Evolutionary conservation across 1,140 invertebrate genomes (phyloP).

Genomic region (Oedothorax gibbosus): DNA sequence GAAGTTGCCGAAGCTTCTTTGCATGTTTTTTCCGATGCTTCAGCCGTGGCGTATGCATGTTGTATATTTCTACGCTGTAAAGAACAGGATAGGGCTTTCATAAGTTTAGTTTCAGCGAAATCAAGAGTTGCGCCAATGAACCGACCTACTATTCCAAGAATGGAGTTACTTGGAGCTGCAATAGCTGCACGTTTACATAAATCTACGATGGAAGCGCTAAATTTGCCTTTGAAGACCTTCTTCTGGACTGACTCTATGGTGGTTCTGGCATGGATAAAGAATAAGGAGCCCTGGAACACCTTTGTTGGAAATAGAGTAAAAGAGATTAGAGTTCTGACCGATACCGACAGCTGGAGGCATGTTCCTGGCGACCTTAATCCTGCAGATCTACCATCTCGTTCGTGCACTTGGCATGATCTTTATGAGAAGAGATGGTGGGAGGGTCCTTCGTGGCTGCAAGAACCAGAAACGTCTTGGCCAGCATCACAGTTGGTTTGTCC

Average conservation of each 20-base stretch:
- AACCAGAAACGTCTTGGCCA: background rate
- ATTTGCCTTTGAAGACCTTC: constrained; percentile 7
- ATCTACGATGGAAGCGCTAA: background rate
- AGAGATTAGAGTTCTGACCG: background rate
- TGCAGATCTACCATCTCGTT: background rate
- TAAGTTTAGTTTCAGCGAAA: background rate
- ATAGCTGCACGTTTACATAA: background rate
- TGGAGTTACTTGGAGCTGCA: background rate
- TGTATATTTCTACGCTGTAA: constrained; percentile 26
- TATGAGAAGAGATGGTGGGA: constrained; percentile 10
- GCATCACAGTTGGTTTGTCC: background rate
- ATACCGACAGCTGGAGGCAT: constrained; percentile 5
- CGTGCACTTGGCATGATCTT: constrained; percentile 19
- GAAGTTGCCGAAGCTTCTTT: background rate
- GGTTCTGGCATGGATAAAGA: constrained; percentile 12
- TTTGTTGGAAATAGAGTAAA: constrained; percentile 17
- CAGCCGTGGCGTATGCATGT: background rate
- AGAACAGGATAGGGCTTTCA: background rate
- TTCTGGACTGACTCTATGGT: constrained; percentile 31
- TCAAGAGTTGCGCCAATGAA: constrained; percentile 12
- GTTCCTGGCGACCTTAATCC: constrained; percentile 8
- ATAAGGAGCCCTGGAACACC: constrained; percentile 8
- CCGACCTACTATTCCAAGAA: background rate
- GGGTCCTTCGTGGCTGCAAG: background rate
- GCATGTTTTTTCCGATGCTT: constrained; percentile 25